Conservation (phyloP, 92 coral and sea anemone species). For the Zoanthus gigantus region DNA sequence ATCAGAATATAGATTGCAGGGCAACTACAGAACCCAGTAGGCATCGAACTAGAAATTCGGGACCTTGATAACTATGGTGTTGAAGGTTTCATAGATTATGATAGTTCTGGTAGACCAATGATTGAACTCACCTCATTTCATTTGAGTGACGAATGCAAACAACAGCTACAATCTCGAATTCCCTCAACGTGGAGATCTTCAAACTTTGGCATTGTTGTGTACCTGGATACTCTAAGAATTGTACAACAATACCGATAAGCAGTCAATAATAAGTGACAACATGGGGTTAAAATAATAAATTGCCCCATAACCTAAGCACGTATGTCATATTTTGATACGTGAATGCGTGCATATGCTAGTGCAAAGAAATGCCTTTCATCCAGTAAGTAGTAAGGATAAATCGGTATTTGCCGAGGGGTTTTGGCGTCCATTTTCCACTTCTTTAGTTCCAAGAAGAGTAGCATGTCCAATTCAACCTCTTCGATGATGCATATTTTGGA, state of each 20-base stretch:
- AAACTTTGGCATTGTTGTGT: constrained; percentile 23
- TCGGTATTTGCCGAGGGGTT: too few species aligned
- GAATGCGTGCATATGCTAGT: too few species aligned
- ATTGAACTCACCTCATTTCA: neutral
- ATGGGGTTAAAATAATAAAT: too few species aligned
- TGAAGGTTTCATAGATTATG: constrained; percentile 35
- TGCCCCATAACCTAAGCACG: too few species aligned
- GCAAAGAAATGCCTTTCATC: too few species aligned
- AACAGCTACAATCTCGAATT: neutral
- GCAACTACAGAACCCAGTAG: constrained; percentile 46
- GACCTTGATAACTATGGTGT: constrained; percentile 7
- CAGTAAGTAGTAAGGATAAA: too few species aligned
- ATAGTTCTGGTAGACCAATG: neutral
- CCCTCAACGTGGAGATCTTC: constrained; percentile 25
- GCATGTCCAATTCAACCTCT: too few species aligned
- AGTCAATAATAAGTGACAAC: too few species aligned
- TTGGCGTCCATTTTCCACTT: too few species aligned
- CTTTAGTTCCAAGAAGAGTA: too few species aligned
- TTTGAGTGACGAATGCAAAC: neutral
- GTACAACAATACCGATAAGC: neutral
- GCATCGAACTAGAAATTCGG: constrained; percentile 5
- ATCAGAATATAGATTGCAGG: constrained; percentile 21
- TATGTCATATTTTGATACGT: too few species aligned
- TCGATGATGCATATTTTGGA: too few species aligned
- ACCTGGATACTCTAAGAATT: neutral